These are phyloP conservation scores for Bufo bufo DNA, from an alignment of 2,113 vertebrate species.

Conservation along the genomic window DNA sequence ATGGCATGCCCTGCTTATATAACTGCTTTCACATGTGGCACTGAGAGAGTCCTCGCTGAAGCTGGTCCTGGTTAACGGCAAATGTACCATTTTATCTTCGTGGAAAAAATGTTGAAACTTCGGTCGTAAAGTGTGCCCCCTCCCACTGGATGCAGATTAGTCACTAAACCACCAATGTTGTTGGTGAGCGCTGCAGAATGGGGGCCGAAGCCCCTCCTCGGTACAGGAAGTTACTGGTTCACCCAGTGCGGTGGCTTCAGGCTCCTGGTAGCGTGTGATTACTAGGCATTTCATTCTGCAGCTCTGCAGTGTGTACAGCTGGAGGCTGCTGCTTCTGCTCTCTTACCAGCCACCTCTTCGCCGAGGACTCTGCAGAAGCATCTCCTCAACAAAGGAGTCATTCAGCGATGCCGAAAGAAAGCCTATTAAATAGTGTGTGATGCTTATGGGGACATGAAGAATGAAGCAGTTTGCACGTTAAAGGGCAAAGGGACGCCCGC, in stretches of 20 bases:
- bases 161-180: constrained; percentile 70
- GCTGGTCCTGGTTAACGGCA: constrained; percentile 72
- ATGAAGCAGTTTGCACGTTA: constrained; percentile 75
- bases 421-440: constrained; percentile 22
- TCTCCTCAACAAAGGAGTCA: constrained; percentile 59
- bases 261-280: constrained; percentile 77
- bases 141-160: constrained; percentile 73
- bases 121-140: constrained; percentile 57
- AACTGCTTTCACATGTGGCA: constrained; percentile 40
- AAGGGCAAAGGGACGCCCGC: constrained; percentile 65
- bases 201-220: constrained; percentile 59
- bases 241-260: constrained; percentile 68
- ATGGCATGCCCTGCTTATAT: neutral
- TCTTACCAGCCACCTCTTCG: constrained; percentile 40
- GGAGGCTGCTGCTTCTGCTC: constrained; percentile 26
- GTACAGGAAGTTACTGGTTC: constrained; percentile 76
- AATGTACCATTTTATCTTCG: constrained; percentile 57
- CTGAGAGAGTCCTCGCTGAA: constrained; percentile 59
- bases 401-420: constrained; percentile 31
- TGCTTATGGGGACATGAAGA: constrained; percentile 66
- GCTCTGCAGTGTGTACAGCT: constrained; percentile 70
- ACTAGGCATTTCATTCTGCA: constrained; percentile 72
- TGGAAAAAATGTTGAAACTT: constrained; percentile 76
- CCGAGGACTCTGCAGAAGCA: constrained; percentile 52
- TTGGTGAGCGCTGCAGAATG: constrained; percentile 67